phyloP scores from a whole-genome alignment of 2,888 invertebrate species.

The Chouioia cunea region DNA sequence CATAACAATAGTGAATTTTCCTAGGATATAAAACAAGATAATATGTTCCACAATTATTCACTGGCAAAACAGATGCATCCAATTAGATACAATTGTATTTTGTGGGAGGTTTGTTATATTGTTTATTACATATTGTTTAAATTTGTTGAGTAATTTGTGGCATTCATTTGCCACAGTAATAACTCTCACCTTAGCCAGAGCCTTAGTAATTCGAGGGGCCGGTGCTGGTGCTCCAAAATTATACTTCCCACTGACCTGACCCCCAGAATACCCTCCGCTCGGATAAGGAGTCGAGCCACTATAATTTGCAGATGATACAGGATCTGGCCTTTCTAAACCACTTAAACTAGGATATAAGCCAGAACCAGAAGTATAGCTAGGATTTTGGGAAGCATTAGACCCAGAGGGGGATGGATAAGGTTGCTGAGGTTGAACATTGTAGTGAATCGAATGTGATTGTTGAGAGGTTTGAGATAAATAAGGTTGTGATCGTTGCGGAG shows the following conservation, averaged over 20 bases:
- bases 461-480: constrained; percentile 48
- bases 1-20: too few relatives aligned
- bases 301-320: constrained; percentile 42
- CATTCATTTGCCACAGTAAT: constrained; percentile 14
- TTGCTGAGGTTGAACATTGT: constrained; percentile 25
- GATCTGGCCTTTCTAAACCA: constrained; percentile 48
- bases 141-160: constrained; percentile 27
- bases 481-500: constrained; percentile 44
- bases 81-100: too few relatives aligned
- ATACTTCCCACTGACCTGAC: constrained; percentile 60
- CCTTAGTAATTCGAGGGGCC: constrained; percentile 59
- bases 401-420: constrained; percentile 36
- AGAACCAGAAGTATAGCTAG: constrained; percentile 27
- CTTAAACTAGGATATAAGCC: constrained; percentile 52
- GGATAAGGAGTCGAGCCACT: constrained; percentile 51
- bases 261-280: constrained; percentile 61
- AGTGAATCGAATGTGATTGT: constrained; percentile 36
- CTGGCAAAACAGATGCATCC: too few relatives aligned
- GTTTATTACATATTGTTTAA: constrained; percentile 5
- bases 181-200: constrained; percentile 62
- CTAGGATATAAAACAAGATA: too few relatives aligned
- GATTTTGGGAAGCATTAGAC: constrained; percentile 31
- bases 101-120: too few relatives aligned
- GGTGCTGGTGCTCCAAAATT: constrained; percentile 54
- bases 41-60: too few relatives aligned